Conservation (phyloP, 2,113 vertebrate genomes). For the Verasper variegatus region DNA sequence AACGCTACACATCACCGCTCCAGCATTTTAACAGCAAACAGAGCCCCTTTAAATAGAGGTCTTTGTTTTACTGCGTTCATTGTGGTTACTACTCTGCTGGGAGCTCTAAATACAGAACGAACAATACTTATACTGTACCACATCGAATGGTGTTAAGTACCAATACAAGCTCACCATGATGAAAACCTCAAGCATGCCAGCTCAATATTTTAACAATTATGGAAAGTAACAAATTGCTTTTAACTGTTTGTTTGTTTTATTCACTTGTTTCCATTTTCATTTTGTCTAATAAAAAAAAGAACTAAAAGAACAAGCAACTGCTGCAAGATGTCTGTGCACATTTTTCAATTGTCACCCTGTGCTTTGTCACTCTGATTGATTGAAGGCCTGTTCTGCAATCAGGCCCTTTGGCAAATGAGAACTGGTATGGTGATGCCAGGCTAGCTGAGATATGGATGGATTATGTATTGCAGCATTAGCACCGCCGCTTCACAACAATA, state of each 20-base stretch:
- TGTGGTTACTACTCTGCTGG: conserved; percentile 66
- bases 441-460: too few species aligned
- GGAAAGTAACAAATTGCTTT: conserved; percentile 13
- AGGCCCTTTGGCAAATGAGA: too few species aligned
- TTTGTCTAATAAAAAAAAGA: not conserved
- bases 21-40: conserved; percentile 66
- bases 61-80: conserved; percentile 73
- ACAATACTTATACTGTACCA: conserved; percentile 72
- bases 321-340: not conserved
- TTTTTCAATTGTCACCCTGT: not conserved
- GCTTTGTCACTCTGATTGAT: not conserved
- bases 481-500: too few species aligned
- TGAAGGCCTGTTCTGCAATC: too few species aligned
- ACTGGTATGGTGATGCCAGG: too few species aligned
- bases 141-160: conserved; percentile 40
- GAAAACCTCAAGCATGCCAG: conserved; percentile 40
- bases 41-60: conserved; percentile 57
- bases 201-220: conserved; percentile 26
- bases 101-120: conserved; percentile 67
- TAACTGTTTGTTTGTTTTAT: conserved; percentile 21
- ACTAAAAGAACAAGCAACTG: not conserved
- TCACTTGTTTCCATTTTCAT: not conserved
- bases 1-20: conserved; percentile 37
- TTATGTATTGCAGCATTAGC: too few species aligned
- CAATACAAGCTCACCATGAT: conserved; percentile 20